A percentile compares a stretch with the other conserved stretches of the same genome.
phyloP scores from a whole-genome alignment of 2,888 invertebrate species.

The Coelogynopora nodosa region DNA sequence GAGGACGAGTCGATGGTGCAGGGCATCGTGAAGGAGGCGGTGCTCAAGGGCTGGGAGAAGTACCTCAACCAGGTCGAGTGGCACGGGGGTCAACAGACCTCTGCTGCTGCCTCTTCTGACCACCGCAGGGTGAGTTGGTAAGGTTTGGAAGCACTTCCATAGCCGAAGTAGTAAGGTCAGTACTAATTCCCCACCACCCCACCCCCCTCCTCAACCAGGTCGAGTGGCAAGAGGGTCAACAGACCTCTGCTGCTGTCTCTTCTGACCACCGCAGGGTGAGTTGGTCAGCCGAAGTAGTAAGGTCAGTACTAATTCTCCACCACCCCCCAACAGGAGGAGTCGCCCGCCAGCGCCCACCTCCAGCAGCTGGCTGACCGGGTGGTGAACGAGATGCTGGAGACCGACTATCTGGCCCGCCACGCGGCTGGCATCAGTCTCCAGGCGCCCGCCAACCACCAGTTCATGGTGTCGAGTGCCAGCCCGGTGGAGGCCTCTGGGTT shows the following conservation, averaged over 20 bases:
- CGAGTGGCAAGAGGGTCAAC: too few relatives aligned
- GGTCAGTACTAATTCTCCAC: too few relatives aligned
- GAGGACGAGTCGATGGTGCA: neutral
- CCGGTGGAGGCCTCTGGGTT: neutral
- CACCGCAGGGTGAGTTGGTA: too few relatives aligned
- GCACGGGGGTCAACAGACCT: too few relatives aligned
- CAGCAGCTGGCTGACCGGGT: neutral
- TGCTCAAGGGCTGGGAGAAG: constrained; percentile 6
- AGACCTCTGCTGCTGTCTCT: too few relatives aligned
- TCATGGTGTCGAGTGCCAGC: neutral
- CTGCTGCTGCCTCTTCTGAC: too few relatives aligned
- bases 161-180: too few relatives aligned
- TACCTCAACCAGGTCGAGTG: neutral
- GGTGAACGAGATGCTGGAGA: constrained; percentile 11
- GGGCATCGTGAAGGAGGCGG: neutral
- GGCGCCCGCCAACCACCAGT: neutral
- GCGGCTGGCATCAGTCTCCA: neutral
- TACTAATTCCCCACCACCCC: too few relatives aligned
- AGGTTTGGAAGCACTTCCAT: too few relatives aligned
- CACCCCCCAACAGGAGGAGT: neutral
- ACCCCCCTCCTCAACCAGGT: too few relatives aligned
- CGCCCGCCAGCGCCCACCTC: neutral
- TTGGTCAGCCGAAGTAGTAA: too few relatives aligned
- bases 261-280: too few relatives aligned
- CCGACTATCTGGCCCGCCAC: constrained; percentile 18